Conservation (phyloP, 2,797 vertebrate genomes). For the Eutrigla gurnardus region DNA sequence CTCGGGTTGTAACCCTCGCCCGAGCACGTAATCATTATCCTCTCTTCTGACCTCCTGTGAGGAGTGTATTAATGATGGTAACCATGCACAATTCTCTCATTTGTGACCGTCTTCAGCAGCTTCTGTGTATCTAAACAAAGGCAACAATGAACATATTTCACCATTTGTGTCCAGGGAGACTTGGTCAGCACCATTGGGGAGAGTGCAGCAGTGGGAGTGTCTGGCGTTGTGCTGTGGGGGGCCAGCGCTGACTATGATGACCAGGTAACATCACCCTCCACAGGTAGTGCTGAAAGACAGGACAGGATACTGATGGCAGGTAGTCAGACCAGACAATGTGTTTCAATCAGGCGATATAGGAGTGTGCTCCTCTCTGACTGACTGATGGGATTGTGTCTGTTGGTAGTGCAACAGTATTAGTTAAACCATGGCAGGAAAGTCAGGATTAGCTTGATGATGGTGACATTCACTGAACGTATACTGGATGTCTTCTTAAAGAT, state of each 20-base stretch:
- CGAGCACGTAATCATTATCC: conserved; percentile 28
- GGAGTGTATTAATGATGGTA: neutral
- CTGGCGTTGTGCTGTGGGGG: conserved; percentile 86
- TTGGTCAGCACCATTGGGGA: conserved; percentile 85
- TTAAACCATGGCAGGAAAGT: conserved; percentile 23
- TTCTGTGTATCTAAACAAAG: neutral
- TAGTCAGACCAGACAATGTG: conserved; percentile 27
- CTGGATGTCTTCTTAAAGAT: conserved; percentile 1
- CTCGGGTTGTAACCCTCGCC: conserved; percentile 40
- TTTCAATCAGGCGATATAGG: conserved; percentile 29
- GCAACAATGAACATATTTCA: neutral
- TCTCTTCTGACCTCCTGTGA: conserved; percentile 23
- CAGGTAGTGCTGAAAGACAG: conserved; percentile 44
- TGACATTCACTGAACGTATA: conserved; percentile 19
- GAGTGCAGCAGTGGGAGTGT: conserved; percentile 83
- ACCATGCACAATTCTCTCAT: no score
- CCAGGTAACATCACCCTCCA: conserved; percentile 73
- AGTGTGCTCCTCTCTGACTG: conserved; percentile 21
- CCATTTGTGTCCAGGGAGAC: conserved; percentile 70
- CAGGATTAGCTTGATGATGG: conserved; percentile 34
- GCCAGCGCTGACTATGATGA: conserved; percentile 71
- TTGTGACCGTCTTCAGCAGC: no score
- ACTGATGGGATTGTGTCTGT: conserved; percentile 28
- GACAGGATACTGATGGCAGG: conserved; percentile 14
- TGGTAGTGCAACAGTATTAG: conserved; percentile 17